Evolutionary conservation across 53 echinoderm and acorn worm genomes (phyloP).

Genomic region (Temnopleurus reevesii): DNA sequence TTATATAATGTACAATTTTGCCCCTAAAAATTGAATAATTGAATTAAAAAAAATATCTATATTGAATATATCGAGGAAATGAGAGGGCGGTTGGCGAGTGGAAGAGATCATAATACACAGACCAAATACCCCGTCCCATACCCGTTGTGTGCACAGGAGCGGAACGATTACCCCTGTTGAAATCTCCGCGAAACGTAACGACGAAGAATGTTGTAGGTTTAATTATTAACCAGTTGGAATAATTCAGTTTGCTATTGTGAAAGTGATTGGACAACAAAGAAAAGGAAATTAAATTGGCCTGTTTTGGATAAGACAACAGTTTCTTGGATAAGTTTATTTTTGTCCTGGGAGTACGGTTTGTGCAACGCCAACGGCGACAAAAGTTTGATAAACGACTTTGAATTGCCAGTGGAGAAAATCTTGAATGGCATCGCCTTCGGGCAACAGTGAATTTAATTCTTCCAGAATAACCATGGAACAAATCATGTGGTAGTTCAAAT

Average conservation of each 20-base stretch:
- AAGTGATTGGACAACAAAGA: background rate
- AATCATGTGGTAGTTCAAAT: background rate
- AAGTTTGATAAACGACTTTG: background rate
- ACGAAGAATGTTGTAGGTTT: no score
- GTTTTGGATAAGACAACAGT: no score
- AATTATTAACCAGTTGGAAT: no score
- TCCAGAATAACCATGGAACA: background rate
- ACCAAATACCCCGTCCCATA: background rate
- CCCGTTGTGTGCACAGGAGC: background rate
- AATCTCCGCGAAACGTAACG: no score
- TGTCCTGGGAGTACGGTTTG: background rate
- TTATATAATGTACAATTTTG: no score
- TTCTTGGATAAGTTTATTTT: background rate
- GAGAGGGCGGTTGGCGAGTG: background rate
- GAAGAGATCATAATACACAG: slow-evolving; percentile 28
- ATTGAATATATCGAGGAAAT: background rate
- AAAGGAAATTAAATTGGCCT: no score
- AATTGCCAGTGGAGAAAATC: background rate
- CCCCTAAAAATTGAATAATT: no score
- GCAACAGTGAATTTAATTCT: background rate
- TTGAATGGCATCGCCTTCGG: background rate
- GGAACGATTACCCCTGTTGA: slow-evolving; percentile 25
- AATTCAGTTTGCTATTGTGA: background rate
- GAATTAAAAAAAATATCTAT: no score
- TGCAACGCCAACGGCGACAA: background rate